Evolutionary conservation across 2,113 vertebrate genomes (phyloP), one percentile per base, ranked within the genome.

Genomic region (Galemys pyrenaicus): DNA sequence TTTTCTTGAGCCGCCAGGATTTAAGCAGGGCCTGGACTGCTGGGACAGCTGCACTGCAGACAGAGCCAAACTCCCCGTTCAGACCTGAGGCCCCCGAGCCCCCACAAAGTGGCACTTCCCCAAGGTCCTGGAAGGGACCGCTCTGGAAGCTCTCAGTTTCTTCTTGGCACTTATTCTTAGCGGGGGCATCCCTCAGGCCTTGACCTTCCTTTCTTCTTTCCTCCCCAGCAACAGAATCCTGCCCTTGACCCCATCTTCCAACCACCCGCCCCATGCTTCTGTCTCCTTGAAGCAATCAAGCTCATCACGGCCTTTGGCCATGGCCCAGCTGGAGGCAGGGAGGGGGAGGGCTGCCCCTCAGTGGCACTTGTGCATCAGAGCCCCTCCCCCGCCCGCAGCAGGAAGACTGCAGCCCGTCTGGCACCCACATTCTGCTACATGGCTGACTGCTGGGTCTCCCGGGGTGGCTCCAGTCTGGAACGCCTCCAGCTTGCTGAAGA

Each of bases 401-500:
- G 32, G 46, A 46, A 13, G 32, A 22, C n/a, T 9, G 12, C 26
- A 7, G 1, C 0, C 46, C n/a, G 19, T 22, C 56, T 6, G 46
- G 32, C 13, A 3, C 44, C 60, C 5, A 11, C 1, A 1, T 5
- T 35, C 35, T 44, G 83, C 87, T 49, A 65, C 24, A 19, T 28
- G 32, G 62, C 77, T n/a, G 49, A 15, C 70, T 19, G 1, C 35
- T 15, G n/a, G 0, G 12, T 64, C 16, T 19, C 46, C 82, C 73
- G 3, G 16, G 7, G 78, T 91, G 77, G 67, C 16, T 68, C 68
- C 73, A 20, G 2, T 35, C 92, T 39, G 56, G 83, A 91, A 32
- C 4, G 77, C 46, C 30, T 20, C n/a, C 79, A 22, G 49, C 16
- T 32, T 97, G 39, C 92, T 92, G 9, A 54, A 94, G 58, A 91